These are phyloP conservation scores for Diachrysia chrysitis DNA, from an alignment of 2,888 invertebrate genomes.

Conservation along the genomic window DNA sequence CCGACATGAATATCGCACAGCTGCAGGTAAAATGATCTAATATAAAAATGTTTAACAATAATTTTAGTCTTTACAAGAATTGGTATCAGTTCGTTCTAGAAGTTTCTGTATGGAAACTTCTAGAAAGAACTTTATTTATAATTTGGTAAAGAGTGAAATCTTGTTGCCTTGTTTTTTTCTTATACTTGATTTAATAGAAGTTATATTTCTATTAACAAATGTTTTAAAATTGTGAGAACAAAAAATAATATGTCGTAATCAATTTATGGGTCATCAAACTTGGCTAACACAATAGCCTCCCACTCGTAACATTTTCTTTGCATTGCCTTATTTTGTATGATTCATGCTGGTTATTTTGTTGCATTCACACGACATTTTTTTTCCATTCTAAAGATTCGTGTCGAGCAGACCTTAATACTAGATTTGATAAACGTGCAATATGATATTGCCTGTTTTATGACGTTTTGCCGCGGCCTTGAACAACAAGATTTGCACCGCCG, in stretches of 20 bases:
- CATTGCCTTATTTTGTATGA: slow-evolving; percentile 23
- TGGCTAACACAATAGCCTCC: slow-evolving; percentile 19
- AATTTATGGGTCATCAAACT: slow-evolving; percentile 8
- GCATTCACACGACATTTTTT: slow-evolving; percentile 14
- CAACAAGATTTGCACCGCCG: slow-evolving; percentile 51
- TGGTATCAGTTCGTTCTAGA: too few relatives aligned
- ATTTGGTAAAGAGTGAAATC: too few relatives aligned
- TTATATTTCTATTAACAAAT: neutral
- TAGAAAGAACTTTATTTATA: too few relatives aligned
- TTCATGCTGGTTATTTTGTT: slow-evolving; percentile 7
- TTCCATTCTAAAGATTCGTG: slow-evolving; percentile 24
- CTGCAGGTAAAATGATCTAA: slow-evolving; percentile 88
- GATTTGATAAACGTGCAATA: slow-evolving; percentile 36
- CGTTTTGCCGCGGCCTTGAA: slow-evolving; percentile 56
- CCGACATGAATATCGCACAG: slow-evolving; percentile 98
- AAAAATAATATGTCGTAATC: slow-evolving; percentile 5
- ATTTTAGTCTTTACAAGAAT: too few relatives aligned
- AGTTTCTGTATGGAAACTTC: too few relatives aligned
- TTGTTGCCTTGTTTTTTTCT: neutral
- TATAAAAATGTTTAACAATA: neutral
- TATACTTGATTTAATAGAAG: too few relatives aligned
- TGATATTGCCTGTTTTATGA: slow-evolving; percentile 41
- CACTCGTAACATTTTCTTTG: slow-evolving; percentile 26
- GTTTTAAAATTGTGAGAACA: neutral
- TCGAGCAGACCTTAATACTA: slow-evolving; percentile 23